Evolutionary conservation across 2,888 invertebrate species (phyloP), one percentile per base, ranked within the genome.

Genomic region (Nasonia oneida): DNA sequence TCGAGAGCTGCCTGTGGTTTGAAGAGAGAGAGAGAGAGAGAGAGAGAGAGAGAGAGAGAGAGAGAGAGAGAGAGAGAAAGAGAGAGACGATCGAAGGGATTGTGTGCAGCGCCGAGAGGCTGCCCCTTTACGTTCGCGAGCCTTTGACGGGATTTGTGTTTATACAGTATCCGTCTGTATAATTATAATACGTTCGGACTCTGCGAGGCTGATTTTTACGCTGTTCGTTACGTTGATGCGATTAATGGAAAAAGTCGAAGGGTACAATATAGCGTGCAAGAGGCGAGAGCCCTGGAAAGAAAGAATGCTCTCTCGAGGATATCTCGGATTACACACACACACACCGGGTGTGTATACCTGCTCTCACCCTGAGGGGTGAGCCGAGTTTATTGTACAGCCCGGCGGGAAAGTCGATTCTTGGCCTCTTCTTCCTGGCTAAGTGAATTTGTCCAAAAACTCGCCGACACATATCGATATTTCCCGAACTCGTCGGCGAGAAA

Each of bases 251-350:
- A 47, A 47, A 47, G 1, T 47, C 10, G 47, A 12, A 47, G 47
- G 47, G 47, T 47, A 47, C 12, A 2, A 61, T 33, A 10, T 18
- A 10, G 42, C 42, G 42, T 47, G 47, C 47, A 73, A 73, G 42
- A 47, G 73, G 18, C 73, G n/a, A 73, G n/a, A 5, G 23, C 39
- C 12, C 15, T 33, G 37, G 37, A 76, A 14, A 6, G 71, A 39
- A 39, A n/a, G 75, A 82, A 82, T 76, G 53, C 75, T 64, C 81
- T 81, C 82, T 53, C 64, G 82, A 67, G 82, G 67, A 82, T 82
- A 82, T 82, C 82, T 82, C 82, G 76, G 82, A 82, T 82, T 82
- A 76, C 82, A 76, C 82, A 29, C 29, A 29, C 29, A 1, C 29
- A 76, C 53, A 37, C 47, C 29, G 57, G 42, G n/a, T 18, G 53